Evolutionary conservation across 2,113 vertebrate species (phyloP).

Genomic region (Grammomys dolichurus): DNA sequence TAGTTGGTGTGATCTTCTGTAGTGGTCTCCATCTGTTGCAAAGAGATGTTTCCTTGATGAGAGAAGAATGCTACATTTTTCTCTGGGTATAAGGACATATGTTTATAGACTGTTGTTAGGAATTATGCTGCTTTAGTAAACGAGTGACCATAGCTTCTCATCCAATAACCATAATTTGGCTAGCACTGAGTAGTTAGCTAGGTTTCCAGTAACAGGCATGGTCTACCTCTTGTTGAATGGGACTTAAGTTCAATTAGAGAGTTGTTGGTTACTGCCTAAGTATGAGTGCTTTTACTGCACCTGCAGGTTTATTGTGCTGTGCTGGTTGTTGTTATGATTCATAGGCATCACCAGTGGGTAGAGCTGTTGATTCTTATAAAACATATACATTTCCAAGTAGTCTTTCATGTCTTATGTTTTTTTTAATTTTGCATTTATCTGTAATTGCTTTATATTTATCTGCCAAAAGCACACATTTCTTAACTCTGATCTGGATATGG

Average conservation of each 20-base stretch:
- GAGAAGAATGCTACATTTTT: neutral
- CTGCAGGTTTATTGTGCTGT: neutral
- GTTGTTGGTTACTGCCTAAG: neutral
- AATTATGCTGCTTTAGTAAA: neutral
- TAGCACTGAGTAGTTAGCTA: neutral
- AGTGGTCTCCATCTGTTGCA: neutral
- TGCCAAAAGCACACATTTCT: neutral
- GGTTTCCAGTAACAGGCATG: neutral
- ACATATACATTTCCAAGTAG: neutral
- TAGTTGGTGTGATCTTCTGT: neutral
- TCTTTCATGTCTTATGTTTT: neutral
- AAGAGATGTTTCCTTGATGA: neutral
- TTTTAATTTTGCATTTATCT: slow-evolving; percentile 1
- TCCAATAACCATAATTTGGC: neutral
- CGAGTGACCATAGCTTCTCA: neutral
- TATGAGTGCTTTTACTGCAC: neutral
- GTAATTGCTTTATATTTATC: slow-evolving; percentile 29
- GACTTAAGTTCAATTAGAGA: neutral
- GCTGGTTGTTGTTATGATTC: neutral
- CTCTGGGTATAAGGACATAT: neutral
- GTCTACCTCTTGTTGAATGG: neutral
- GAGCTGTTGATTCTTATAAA: neutral
- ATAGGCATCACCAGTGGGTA: neutral
- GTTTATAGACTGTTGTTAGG: neutral
- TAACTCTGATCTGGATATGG: neutral